These are phyloP conservation scores for Danaus plexippus DNA, from an alignment of 1,140 invertebrate species.

Conservation along the genomic window DNA sequence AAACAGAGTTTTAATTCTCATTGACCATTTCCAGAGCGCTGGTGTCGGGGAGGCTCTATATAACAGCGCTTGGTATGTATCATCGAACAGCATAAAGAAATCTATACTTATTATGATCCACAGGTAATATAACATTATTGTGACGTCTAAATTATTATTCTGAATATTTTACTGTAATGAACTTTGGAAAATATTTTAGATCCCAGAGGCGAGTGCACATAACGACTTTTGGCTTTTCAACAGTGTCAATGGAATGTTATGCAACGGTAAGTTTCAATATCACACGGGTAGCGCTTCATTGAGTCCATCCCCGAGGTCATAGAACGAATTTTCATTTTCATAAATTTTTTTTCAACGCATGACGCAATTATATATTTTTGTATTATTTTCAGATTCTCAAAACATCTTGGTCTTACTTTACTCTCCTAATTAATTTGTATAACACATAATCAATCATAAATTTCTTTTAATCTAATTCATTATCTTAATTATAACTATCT, in stretches of 20 bases:
- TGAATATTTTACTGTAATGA: constrained; percentile 1
- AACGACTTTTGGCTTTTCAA: constrained; percentile 51
- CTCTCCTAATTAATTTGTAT: constrained; percentile 35
- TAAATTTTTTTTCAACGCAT: too few relatives aligned
- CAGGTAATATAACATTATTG: constrained; percentile 26
- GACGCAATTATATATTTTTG: constrained; percentile 1
- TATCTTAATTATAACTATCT: not conserved
- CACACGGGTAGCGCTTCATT: too few relatives aligned
- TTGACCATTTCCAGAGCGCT: constrained; percentile 27
- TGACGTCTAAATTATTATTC: not conserved
- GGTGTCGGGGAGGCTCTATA: constrained; percentile 38
- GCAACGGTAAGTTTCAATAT: constrained; percentile 32
- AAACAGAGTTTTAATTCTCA: too few relatives aligned
- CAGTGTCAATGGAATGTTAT: constrained; percentile 41
- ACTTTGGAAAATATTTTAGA: constrained; percentile 24
- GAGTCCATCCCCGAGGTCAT: too few relatives aligned
- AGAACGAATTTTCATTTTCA: too few relatives aligned
- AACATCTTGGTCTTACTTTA: constrained; percentile 31
- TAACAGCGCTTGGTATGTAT: constrained; percentile 40
- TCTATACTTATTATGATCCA: constrained; percentile 40
- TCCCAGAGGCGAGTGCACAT: constrained; percentile 40
- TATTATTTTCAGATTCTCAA: constrained; percentile 30
- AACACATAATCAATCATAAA: constrained; percentile 20
- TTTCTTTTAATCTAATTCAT: not conserved
- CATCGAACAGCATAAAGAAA: constrained; percentile 32